Conservation (phyloP, 2,113 vertebrate species). For the Sigmodon hispidus region DNA sequence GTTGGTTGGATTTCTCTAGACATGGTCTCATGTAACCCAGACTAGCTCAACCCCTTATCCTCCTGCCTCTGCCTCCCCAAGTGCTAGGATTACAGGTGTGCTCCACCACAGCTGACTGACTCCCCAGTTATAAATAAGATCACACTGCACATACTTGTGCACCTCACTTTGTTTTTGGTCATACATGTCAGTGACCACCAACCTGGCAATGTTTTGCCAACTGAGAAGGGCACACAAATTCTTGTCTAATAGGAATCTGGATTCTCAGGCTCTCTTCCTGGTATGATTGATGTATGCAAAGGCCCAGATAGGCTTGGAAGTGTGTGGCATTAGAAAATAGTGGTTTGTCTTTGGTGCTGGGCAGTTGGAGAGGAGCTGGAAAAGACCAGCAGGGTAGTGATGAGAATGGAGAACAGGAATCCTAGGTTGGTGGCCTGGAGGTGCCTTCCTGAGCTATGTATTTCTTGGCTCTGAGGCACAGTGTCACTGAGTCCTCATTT, state of each 20-base stretch:
- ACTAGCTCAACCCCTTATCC: neutral
- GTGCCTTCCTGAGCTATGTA: neutral
- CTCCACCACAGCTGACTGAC: rapidly evolving
- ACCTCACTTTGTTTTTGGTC: neutral
- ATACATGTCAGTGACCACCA: neutral
- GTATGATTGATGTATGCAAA: neutral
- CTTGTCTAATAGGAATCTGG: neutral
- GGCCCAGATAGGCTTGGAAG: neutral
- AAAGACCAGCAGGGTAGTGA: neutral
- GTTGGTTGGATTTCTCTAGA: neutral
- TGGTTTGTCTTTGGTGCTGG: neutral
- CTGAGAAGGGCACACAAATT: neutral
- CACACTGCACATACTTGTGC: too few species aligned
- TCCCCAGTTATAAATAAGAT: neutral
- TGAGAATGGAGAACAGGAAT: neutral
- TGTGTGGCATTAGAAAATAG: neutral
- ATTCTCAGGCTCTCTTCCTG: neutral
- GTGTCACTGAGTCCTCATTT: neutral
- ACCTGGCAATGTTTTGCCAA: neutral
- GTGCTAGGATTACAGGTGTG: neutral
- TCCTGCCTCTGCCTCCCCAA: neutral
- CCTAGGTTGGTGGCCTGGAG: neutral
- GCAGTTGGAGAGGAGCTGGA: neutral
- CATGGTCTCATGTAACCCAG: neutral
- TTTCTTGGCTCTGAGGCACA: neutral